A percentile compares a stretch with the other conserved stretches of the same genome.
Evolutionary conservation across 1,140 invertebrate genomes (phyloP).

Genomic region (Phocides pigmalion): DNA sequence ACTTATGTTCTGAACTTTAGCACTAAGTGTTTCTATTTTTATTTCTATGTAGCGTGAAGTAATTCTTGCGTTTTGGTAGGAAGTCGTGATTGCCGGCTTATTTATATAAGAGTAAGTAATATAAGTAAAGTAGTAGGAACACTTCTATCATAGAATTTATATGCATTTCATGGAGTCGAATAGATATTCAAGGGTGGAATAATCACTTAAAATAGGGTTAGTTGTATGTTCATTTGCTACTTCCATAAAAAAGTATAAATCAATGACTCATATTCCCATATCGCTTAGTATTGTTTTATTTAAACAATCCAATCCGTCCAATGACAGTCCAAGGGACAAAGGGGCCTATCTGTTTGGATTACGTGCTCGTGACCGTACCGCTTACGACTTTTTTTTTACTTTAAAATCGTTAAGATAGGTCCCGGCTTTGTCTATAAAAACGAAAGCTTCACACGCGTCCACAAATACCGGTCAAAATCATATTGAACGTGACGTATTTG

Average conservation of each 20-base stretch:
- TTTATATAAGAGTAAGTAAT: too few relatives aligned
- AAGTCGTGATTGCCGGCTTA: too few relatives aligned
- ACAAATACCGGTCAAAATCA: slow-evolving; percentile 1
- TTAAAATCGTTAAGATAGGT: slow-evolving; percentile 60
- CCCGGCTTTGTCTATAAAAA: slow-evolving; percentile 54
- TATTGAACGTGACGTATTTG: slow-evolving; percentile 24
- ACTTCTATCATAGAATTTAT: too few relatives aligned
- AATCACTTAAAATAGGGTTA: too few relatives aligned
- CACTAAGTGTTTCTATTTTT: too few relatives aligned
- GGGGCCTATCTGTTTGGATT: slow-evolving; percentile 75
- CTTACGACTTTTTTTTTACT: slow-evolving; percentile 61
- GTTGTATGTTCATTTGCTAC: too few relatives aligned
- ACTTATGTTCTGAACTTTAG: too few relatives aligned
- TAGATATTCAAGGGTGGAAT: too few relatives aligned
- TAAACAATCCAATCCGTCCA: slow-evolving; percentile 37
- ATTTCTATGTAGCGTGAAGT: too few relatives aligned
- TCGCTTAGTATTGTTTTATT: slow-evolving; percentile 38
- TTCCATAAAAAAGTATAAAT: slow-evolving; percentile 36
- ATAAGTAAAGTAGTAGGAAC: too few relatives aligned
- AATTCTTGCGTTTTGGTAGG: too few relatives aligned
- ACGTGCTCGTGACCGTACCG: slow-evolving; percentile 62
- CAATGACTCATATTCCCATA: slow-evolving; percentile 50
- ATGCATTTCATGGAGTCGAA: too few relatives aligned
- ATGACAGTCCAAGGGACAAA: slow-evolving; percentile 55
- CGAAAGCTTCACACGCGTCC: slow-evolving; percentile 33